A percentile compares a stretch with the other conserved stretches of the same genome.
Evolutionary conservation across 2,113 vertebrate species (phyloP).

Genomic region (Anhinga rufa): DNA sequence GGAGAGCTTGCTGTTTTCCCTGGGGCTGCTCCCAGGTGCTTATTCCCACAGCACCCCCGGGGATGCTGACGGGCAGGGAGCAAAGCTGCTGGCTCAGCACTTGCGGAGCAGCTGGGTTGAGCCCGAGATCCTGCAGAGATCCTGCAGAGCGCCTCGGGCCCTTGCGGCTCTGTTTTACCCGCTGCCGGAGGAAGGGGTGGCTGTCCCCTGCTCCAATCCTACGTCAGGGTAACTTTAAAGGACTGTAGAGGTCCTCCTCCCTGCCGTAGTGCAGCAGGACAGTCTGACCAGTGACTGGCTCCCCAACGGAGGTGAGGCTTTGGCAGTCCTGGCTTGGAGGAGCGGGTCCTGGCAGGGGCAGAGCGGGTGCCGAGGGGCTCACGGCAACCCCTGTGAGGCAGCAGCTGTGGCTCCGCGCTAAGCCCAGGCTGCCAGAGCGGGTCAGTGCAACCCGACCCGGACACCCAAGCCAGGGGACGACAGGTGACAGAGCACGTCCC

Average conservation of each 20-base stretch:
- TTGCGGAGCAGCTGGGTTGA: rapidly evolving
- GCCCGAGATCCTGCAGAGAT: rapidly evolving
- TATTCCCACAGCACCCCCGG: rapidly evolving
- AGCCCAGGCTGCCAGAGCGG: rapidly evolving
- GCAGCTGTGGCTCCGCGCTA: rapidly evolving
- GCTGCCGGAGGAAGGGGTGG: not conserved
- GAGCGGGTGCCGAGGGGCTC: rapidly evolving
- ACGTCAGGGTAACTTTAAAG: rapidly evolving
- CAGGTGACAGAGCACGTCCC: not conserved
- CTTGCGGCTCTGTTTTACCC: too few relatives aligned
- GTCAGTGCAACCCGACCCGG: not conserved
- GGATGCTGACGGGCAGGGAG: not conserved
- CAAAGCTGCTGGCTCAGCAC: not conserved
- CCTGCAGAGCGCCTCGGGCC: rapidly evolving
- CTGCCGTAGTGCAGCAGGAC: rapidly evolving
- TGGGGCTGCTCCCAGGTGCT: not conserved
- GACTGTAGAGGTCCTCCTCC: not conserved
- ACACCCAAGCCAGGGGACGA: rapidly evolving
- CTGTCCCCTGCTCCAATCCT: not conserved
- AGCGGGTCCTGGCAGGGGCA: too few relatives aligned
- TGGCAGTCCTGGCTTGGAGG: too few relatives aligned
- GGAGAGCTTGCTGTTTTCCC: not conserved
- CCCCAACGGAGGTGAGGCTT: rapidly evolving
- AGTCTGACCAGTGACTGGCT: rapidly evolving
- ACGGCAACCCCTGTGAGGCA: rapidly evolving